phyloP scores from a whole-genome alignment of 2,888 invertebrate species.

The Oxystoma pomonae region DNA sequence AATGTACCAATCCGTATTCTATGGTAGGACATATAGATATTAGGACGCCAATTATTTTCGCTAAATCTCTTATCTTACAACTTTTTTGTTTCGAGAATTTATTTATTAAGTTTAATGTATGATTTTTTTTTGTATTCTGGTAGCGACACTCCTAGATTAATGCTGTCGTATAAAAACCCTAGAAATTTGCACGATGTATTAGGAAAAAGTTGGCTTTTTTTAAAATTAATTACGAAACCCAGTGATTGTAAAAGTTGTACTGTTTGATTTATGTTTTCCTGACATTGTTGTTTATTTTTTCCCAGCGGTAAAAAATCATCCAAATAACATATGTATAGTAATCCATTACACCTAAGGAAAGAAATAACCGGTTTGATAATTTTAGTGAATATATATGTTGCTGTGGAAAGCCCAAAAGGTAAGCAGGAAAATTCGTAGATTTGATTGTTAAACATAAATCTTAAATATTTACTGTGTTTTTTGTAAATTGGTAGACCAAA shows the following conservation, averaged over 20 bases:
- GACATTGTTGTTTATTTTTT: background rate
- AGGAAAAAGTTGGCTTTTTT: too few relatives aligned
- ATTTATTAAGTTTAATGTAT: too few relatives aligned
- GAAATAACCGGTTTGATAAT: too few relatives aligned
- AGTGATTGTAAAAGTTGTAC: background rate
- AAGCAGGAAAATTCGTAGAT: background rate
- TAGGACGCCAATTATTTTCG: conserved; percentile 18
- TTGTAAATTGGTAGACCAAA: too few relatives aligned
- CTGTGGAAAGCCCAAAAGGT: background rate
- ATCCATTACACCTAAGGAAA: background rate
- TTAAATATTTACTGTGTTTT: too few relatives aligned
- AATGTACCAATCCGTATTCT: too few relatives aligned
- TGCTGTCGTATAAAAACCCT: too few relatives aligned
- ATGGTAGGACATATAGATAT: too few relatives aligned
- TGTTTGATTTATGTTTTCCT: background rate
- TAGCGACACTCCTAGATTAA: too few relatives aligned
- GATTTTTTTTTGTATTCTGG: too few relatives aligned
- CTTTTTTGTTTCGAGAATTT: conserved; percentile 7
- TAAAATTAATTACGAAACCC: background rate
- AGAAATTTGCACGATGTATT: conserved; percentile 24
- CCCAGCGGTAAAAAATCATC: background rate
- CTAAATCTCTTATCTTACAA: conserved; percentile 12
- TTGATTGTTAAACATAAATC: too few relatives aligned
- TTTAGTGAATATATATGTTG: background rate
- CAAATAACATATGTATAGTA: background rate